A percentile compares a stretch with the other conserved stretches of the same genome.
These are phyloP conservation scores for Glossophaga mutica DNA, from an alignment of 2,797 vertebrate genomes.

Conservation along the genomic window DNA sequence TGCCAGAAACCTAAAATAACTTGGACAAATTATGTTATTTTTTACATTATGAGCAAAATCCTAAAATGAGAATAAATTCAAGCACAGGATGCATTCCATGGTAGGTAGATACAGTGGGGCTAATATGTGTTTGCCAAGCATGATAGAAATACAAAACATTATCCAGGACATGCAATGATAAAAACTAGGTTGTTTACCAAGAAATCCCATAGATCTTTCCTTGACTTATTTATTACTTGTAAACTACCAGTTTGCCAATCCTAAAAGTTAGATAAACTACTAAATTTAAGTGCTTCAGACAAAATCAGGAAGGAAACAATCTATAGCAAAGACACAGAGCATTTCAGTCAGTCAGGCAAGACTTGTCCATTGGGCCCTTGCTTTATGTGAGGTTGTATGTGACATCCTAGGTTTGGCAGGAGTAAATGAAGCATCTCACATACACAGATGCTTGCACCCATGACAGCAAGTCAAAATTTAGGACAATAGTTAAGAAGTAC, in stretches of 20 bases:
- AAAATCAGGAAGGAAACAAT: neutral
- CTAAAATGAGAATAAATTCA: conserved; percentile 16
- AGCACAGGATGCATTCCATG: neutral
- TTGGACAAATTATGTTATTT: conserved; percentile 19
- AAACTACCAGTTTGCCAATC: conserved; percentile 17
- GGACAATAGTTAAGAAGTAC: conserved; percentile 6
- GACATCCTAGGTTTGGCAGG: neutral
- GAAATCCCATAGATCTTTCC: neutral
- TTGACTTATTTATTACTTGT: neutral
- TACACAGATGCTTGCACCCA: neutral
- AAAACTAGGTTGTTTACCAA: conserved; percentile 6
- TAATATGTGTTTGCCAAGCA: neutral
- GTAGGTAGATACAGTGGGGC: neutral
- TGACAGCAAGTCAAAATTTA: conserved; percentile 2
- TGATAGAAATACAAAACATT: conserved; percentile 30
- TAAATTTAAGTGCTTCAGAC: conserved; percentile 28
- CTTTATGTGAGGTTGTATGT: conserved; percentile 12
- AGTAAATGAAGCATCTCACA: conserved; percentile 4
- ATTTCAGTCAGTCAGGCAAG: neutral
- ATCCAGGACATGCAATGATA: conserved; percentile 1
- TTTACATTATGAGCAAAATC: conserved; percentile 8
- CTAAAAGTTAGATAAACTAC: conserved; percentile 11
- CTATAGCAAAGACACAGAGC: neutral
- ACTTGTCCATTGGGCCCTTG: neutral
- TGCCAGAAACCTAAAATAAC: conserved; percentile 27